These are phyloP conservation scores for Folsomia manolachei DNA, from an alignment of 2,888 invertebrate genomes.

Conservation along the genomic window DNA sequence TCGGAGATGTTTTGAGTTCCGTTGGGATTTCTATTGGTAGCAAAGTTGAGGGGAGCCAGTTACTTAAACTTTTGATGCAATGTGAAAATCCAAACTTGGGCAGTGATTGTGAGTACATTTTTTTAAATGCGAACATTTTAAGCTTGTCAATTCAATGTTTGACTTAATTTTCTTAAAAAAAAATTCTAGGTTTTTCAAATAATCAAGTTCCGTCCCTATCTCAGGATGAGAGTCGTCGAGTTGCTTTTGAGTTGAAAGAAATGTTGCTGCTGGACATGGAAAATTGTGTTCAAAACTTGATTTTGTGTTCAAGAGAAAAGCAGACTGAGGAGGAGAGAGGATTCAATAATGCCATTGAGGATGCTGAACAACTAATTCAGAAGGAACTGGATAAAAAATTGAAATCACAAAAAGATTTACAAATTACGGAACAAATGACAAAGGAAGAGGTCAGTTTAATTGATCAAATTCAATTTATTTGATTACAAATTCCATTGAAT, in stretches of 20 bases:
- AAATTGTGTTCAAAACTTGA: background rate
- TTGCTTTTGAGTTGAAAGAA: background rate
- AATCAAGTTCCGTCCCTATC: background rate
- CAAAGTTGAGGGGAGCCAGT: too few relatives aligned
- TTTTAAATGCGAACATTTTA: too few relatives aligned
- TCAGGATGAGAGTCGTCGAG: background rate
- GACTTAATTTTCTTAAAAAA: too few relatives aligned
- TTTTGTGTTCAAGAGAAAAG: background rate
- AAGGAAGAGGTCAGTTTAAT: background rate
- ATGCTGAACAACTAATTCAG: background rate
- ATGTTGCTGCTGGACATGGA: background rate
- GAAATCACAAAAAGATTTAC: background rate
- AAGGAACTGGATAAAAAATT: background rate
- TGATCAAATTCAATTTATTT: too few relatives aligned
- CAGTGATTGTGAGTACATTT: background rate
- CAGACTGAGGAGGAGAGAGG: background rate
- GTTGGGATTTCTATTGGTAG: too few relatives aligned
- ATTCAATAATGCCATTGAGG: background rate
- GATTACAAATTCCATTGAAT: too few relatives aligned
- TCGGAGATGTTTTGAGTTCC: too few relatives aligned
- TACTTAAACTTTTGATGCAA: background rate
- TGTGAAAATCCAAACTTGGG: background rate
- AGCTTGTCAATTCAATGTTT: too few relatives aligned
- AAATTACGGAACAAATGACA: background rate
- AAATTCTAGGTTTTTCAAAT: background rate